Conservation (phyloP, 2,797 vertebrate genomes). For the Cuculus canorus region DNA sequence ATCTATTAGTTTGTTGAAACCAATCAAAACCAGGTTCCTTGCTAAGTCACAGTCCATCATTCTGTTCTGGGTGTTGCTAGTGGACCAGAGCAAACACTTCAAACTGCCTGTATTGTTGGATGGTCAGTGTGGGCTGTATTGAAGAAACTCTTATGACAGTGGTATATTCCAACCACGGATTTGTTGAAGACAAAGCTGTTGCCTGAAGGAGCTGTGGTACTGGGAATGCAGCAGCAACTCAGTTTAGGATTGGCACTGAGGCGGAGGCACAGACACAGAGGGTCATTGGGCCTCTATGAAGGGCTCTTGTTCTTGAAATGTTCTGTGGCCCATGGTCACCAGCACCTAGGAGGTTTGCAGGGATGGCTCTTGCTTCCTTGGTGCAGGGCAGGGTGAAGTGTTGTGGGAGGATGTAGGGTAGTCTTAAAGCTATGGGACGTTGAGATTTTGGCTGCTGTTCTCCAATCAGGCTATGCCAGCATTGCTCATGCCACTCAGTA, state of each 20-base stretch:
- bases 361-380: background rate
- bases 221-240: background rate
- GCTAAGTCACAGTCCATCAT: background rate
- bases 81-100: background rate
- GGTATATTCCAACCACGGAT: background rate
- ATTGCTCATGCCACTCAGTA: background rate
- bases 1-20: background rate
- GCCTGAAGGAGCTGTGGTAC: background rate
- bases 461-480: background rate
- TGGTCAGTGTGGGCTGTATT: background rate
- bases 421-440: background rate
- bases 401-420: background rate
- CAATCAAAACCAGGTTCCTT: background rate
- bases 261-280: background rate
- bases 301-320: background rate
- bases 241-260: background rate
- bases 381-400: background rate
- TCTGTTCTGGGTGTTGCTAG: background rate
- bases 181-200: background rate
- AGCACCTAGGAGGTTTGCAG: background rate
- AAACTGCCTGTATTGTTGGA: background rate
- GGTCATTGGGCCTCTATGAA: rapidly evolving
- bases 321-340: background rate
- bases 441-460: background rate
- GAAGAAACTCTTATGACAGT: background rate